Percentiles rank a stretch among this genome's conserved stretches.
Evolutionary conservation across 2,797 vertebrate species (phyloP).

Genomic region (Notamacropus eugenii): DNA sequence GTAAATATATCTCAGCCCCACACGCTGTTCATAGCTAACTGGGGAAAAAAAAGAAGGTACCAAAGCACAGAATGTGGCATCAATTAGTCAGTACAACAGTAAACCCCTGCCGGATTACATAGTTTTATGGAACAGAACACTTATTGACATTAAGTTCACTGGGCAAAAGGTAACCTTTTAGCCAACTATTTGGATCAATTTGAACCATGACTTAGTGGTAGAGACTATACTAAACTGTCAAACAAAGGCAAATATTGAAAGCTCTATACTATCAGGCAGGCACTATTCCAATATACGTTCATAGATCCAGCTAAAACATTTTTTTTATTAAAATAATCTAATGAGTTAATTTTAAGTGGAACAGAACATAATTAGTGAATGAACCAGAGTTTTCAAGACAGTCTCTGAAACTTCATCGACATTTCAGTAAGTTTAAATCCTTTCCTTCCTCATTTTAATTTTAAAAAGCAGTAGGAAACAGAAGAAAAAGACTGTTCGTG

Average conservation of each 20-base stretch:
- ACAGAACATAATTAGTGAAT: conserved; percentile 26
- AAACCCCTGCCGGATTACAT: neutral
- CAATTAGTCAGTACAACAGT: neutral
- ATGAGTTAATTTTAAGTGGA: conserved; percentile 40
- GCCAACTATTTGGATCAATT: neutral
- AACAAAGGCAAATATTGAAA: neutral
- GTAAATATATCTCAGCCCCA: conserved; percentile 28
- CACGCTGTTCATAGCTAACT: conserved; percentile 33
- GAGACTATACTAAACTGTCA: neutral
- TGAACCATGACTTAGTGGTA: neutral
- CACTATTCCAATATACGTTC: neutral
- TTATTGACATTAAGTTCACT: neutral
- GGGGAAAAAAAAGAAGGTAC: neutral
- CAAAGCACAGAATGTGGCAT: conserved; percentile 14
- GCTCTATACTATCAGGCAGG: neutral
- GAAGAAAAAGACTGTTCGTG: neutral
- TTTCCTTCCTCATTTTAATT: conserved; percentile 39
- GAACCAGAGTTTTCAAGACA: conserved; percentile 30
- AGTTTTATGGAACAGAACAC: neutral
- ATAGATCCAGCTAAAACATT: neutral
- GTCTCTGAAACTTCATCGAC: neutral
- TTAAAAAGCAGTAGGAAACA: neutral
- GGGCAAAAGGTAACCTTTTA: neutral
- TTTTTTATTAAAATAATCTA: neutral
- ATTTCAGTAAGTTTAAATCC: conserved; percentile 35